phyloP scores from a whole-genome alignment of 2,113 vertebrate species.

The Ailuropoda melanoleuca region DNA sequence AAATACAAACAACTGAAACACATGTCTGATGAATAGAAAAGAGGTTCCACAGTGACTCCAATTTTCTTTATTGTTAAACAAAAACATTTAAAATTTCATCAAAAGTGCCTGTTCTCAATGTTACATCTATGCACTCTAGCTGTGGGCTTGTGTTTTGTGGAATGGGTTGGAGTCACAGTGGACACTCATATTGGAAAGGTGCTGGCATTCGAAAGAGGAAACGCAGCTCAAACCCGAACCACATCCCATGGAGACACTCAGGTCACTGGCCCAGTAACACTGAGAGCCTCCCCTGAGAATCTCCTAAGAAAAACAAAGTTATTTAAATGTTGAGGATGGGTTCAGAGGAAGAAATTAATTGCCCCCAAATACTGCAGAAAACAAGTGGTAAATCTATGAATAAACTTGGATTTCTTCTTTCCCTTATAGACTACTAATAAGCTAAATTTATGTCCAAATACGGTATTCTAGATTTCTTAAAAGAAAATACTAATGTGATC shows the following conservation, averaged over 20 bases:
- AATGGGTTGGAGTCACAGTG: rapidly evolving
- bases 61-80: not conserved
- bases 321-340: not conserved
- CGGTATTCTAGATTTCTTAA: not conserved
- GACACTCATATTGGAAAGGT: rapidly evolving
- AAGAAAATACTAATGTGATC: not conserved
- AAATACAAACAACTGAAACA: not conserved
- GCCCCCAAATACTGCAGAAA: not conserved
- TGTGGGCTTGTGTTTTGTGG: rapidly evolving
- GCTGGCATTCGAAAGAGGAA: rapidly evolving
- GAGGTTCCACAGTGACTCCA: not conserved
- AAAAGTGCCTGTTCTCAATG: not conserved
- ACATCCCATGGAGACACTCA: rapidly evolving
- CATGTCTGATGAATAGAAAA: not conserved
- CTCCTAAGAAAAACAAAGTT: not conserved
- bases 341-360: not conserved
- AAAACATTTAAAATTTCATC: no score
- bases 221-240: no score
- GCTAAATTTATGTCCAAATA: not conserved
- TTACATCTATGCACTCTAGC: rapidly evolving
- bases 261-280: not conserved
- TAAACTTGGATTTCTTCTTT: not conserved
- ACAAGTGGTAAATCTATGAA: not conserved
- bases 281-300: not conserved
- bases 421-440: not conserved